Percentiles rank a stretch among this genome's conserved stretches.
Evolutionary conservation across 2,797 vertebrate genomes (phyloP).

Genomic region (Chaenodraco wilsoni): DNA sequence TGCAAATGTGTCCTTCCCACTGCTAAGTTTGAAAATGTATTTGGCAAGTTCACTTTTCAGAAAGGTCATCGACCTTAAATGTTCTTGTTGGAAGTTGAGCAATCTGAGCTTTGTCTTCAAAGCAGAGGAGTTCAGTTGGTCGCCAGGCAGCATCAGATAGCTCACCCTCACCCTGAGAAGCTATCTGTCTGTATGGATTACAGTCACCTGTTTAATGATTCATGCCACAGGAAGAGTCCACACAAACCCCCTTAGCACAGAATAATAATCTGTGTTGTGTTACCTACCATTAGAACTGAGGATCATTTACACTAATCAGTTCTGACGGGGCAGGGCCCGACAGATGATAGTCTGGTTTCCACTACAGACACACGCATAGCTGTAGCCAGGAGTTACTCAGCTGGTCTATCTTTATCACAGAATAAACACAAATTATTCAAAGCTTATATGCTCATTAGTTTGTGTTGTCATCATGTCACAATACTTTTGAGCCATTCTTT

Average conservation of each 20-base stretch:
- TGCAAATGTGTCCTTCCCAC: not conserved
- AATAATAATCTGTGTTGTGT: slow-evolving; percentile 84
- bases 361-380: slow-evolving; percentile 43
- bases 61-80: slow-evolving; percentile 8
- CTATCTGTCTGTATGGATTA: slow-evolving; percentile 77
- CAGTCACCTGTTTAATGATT: slow-evolving; percentile 83
- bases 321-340: slow-evolving; percentile 60
- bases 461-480: not conserved
- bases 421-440: not conserved
- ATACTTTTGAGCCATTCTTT: not conserved
- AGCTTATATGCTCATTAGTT: not conserved
- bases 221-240: slow-evolving; percentile 81
- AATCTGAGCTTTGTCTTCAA: slow-evolving; percentile 72
- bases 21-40: not conserved
- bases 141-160: slow-evolving; percentile 57
- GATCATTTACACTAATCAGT: slow-evolving; percentile 79
- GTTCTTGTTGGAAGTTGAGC: slow-evolving; percentile 12
- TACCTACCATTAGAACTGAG: slow-evolving; percentile 73
- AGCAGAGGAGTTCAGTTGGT: slow-evolving; percentile 57
- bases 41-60: not conserved
- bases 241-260: slow-evolving; percentile 76
- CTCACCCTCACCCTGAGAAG: slow-evolving; percentile 61
- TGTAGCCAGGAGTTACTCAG: slow-evolving; percentile 53
- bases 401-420: slow-evolving; percentile 11
- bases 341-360: slow-evolving; percentile 71